Percentiles rank a stretch among this genome's conserved stretches.
Evolutionary conservation across 2,113 vertebrate species (phyloP).

Genomic region (Labeo catla): DNA sequence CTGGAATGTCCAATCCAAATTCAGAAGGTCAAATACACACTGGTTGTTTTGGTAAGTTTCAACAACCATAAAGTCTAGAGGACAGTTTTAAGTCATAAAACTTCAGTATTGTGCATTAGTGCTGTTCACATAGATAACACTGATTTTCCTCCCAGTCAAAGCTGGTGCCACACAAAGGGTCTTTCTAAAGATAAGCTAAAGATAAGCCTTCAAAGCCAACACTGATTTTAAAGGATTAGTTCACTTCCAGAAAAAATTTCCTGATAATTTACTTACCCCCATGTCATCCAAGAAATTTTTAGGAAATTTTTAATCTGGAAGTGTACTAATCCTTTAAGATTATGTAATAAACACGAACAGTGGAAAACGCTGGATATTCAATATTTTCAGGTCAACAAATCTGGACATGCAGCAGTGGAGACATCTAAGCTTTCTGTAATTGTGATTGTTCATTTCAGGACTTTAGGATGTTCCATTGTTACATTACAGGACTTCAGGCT

Average conservation of each 20-base stretch:
- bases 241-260: no score
- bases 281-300: no score
- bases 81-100: slow-evolving; percentile 8
- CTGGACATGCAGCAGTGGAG: not conserved
- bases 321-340: not conserved
- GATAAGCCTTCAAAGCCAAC: not conserved
- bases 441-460: not conserved
- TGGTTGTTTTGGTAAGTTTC: not conserved
- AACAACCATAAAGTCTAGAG: not conserved
- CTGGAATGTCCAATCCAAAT: slow-evolving; percentile 67
- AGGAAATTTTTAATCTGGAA: no score
- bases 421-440: not conserved
- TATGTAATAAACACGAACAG: not conserved
- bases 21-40: slow-evolving; percentile 7
- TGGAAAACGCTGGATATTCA: not conserved
- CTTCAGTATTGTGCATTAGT: not conserved
- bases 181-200: not conserved
- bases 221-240: not conserved
- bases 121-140: slow-evolving; percentile 19
- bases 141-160: not conserved
- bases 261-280: no score
- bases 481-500: not conserved
- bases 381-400: not conserved
- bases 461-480: not conserved
- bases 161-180: not conserved